A percentile compares a stretch with the other conserved stretches of the same genome.
These are phyloP conservation scores for Oasisia sp. DNA, from an alignment of 2,888 invertebrate genomes.

Conservation along the genomic window DNA sequence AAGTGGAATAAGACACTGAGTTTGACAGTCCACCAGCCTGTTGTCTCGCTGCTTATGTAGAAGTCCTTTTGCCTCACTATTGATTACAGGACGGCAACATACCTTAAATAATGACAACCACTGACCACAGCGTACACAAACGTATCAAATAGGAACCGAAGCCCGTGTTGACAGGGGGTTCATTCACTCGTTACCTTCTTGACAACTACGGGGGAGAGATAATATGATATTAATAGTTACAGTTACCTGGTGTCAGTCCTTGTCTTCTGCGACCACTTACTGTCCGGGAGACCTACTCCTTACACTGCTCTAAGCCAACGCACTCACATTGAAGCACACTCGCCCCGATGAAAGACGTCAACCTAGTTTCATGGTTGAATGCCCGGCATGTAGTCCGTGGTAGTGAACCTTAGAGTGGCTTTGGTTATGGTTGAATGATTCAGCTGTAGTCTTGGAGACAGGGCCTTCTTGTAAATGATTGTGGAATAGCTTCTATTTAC, in stretches of 20 bases:
- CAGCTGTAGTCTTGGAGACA: not conserved
- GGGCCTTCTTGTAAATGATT: not conserved
- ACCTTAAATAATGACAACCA: not conserved
- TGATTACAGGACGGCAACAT: not conserved
- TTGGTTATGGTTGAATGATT: not conserved
- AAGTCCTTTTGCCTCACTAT: not conserved
- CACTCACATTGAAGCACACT: not conserved
- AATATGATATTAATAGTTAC: not conserved
- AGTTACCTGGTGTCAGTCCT: not conserved
- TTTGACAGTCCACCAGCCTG: too few relatives aligned
- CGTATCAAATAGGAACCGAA: not conserved
- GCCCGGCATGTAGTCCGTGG: not conserved
- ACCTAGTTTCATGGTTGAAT: not conserved
- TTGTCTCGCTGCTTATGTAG: not conserved
- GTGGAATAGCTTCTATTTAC: not conserved
- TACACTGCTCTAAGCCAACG: not conserved
- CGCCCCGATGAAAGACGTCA: not conserved
- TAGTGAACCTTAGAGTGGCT: not conserved
- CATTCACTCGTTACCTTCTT: not conserved
- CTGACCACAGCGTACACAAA: not conserved
- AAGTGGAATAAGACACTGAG: too few relatives aligned
- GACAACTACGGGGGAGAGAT: not conserved
- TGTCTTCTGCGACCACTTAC: not conserved
- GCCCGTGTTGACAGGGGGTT: not conserved
- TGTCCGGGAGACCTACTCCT: not conserved